Base-by-base conservation (phyloP, 35 echinoderm and acorn worm genomes). In the Anneissia japonica region DNA sequence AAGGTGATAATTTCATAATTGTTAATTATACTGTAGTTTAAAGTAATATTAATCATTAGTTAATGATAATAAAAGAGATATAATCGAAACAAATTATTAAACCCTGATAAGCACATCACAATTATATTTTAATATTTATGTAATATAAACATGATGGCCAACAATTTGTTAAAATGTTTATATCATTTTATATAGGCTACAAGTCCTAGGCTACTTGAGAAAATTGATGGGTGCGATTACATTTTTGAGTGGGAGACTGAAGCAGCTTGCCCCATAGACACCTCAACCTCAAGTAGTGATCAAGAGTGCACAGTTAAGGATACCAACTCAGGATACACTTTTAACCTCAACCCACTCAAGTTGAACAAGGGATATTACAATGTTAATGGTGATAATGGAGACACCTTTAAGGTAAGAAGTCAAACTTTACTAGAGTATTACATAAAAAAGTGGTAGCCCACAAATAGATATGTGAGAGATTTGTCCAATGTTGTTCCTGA, bases 191-290 rank as follows among this genome's bases (percentile, higher is more conserved):
- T 39, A 30, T 79, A 97, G 95, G 91, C 83, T 29, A 93, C 91
- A 83, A 88, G 84, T 41, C 95, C 95, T 0, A 55, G 84, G 0
- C 86, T 97, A 23, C 86, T 97, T 17, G 95, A 93, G 46, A 88
- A 84, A 32, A 82, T 97, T 21, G 85, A 91, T 41, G 86, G 86
- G 0, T 97, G 95, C 46, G 36, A 80, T 3, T 93, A 88, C 75
- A 83, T 75, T 21, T 97, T 97, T 86, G 74, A 91, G 79, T 97
- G 95, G 95, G 88, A 97, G 86, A 97, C 95, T 14, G 95, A 97
- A 41, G 95, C 95, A 21, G 95, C 95, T 30, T 97, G 95, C 75
- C 82, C 95, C 56, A 97, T 97, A 41, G 73, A 75, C 3, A 87
- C 45, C 0, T 84, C 91, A 39, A 79, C 32, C 12, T 89, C 88